A percentile compares a stretch with the other conserved stretches of the same genome.
These are phyloP conservation scores for Pterostichus niger DNA, from an alignment of 2,888 invertebrate species.

Conservation along the genomic window DNA sequence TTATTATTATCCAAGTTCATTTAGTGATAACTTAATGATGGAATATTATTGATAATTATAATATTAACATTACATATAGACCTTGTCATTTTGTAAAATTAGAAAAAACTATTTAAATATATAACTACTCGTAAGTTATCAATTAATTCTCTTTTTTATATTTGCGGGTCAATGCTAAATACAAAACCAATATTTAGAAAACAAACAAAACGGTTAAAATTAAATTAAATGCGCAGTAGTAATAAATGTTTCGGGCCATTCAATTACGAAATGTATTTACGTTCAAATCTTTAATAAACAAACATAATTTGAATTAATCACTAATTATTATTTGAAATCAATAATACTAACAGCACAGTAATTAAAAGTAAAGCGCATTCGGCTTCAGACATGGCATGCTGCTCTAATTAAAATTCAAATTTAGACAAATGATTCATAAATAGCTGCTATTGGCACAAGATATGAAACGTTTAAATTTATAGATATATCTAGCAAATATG, in stretches of 20 bases:
- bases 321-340: conserved; percentile 1
- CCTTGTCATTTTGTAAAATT: background rate
- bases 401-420: conserved; percentile 1
- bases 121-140: background rate
- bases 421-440: conserved; percentile 23
- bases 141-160: background rate
- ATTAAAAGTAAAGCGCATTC: conserved; percentile 6
- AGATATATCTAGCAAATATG: background rate
- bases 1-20: too few species aligned
- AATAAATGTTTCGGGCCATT: background rate
- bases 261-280: background rate
- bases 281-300: too few species aligned
- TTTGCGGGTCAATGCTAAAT: conserved; percentile 1
- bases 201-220: background rate
- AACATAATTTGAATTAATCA: background rate
- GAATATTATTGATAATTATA: too few species aligned
- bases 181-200: background rate
- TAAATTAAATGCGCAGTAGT: conserved; percentile 3
- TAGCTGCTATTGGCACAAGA: conserved; percentile 10
- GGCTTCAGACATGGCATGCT: background rate
- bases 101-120: background rate
- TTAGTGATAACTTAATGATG: too few species aligned
- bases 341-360: background rate
- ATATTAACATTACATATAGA: too few species aligned
- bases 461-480: background rate